Percentiles rank a stretch among this genome's conserved stretches.
phyloP scores from a whole-genome alignment of 2,888 invertebrate genomes.

The Hydriomena furcata region DNA sequence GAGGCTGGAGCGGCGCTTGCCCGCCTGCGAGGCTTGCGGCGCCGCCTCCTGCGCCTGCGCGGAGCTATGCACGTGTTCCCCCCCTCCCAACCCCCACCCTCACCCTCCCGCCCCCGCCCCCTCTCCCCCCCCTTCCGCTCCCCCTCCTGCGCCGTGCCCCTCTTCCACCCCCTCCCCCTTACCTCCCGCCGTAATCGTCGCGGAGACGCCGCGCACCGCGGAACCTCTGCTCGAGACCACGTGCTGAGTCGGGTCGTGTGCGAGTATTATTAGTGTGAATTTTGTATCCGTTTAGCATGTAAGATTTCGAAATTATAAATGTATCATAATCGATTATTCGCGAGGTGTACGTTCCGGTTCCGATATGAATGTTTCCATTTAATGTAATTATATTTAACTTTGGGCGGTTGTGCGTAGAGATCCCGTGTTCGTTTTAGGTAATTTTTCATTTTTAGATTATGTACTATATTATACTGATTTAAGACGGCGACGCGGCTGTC shows the following conservation, averaged over 20 bases:
- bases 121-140: slow-evolving; percentile 33
- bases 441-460: slow-evolving; percentile 40
- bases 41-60: slow-evolving; percentile 56
- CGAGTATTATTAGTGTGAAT: slow-evolving; percentile 80
- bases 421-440: slow-evolving; percentile 41
- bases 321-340: slow-evolving; percentile 65
- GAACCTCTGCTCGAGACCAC: slow-evolving; percentile 76
- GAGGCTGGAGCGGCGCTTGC: slow-evolving; percentile 40
- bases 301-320: slow-evolving; percentile 79
- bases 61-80: slow-evolving; percentile 51
- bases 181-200: slow-evolving; percentile 34
- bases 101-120: slow-evolving; percentile 35
- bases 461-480: slow-evolving; percentile 33
- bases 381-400: slow-evolving; percentile 63
- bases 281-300: slow-evolving; percentile 75
- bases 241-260: slow-evolving; percentile 56
- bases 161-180: slow-evolving; percentile 35
- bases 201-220: slow-evolving; percentile 33
- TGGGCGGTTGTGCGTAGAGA: slow-evolving; percentile 70
- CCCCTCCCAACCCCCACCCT: slow-evolving; percentile 39
- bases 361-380: slow-evolving; percentile 59
- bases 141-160: slow-evolving; percentile 41
- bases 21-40: slow-evolving; percentile 47
- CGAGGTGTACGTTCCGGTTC: slow-evolving; percentile 50
- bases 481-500: slow-evolving; percentile 28